A percentile compares a stretch with the other conserved stretches of the same genome.
Conservation (phyloP, 2,797 vertebrate genomes). For the Oreochromis grahami region DNA sequence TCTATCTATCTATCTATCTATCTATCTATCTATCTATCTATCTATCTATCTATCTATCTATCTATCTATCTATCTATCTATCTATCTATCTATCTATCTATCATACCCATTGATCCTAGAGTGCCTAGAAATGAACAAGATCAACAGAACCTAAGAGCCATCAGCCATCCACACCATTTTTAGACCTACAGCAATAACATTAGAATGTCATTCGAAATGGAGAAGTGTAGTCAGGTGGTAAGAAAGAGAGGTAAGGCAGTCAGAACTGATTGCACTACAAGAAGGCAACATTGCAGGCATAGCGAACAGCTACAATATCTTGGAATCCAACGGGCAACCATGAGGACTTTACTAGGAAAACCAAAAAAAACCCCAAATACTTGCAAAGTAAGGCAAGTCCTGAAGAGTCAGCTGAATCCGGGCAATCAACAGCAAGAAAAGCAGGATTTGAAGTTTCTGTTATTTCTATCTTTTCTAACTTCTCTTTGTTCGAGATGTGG, state of each 20-base stretch:
- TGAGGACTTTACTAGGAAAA: background rate
- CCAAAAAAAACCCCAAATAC: rapidly evolving
- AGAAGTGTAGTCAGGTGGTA: background rate
- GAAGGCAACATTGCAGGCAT: background rate
- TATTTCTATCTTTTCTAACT: background rate
- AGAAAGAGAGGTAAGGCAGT: background rate
- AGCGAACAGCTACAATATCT: background rate
- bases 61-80: background rate
- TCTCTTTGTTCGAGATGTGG: background rate
- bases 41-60: no score
- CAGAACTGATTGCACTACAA: background rate
- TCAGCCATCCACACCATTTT: background rate
- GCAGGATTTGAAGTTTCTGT: background rate
- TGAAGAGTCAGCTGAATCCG: background rate
- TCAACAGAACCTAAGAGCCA: background rate
- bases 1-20: no score
- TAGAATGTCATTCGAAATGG: background rate
- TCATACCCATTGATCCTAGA: background rate
- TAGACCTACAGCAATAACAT: background rate
- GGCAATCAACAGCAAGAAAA: background rate
- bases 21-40: no score
- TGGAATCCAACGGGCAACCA: background rate
- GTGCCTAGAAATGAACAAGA: background rate
- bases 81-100: background rate
- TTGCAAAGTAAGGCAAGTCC: background rate